phyloP scores from a whole-genome alignment of 2,113 vertebrate genomes.

The Sceloporus undulatus region DNA sequence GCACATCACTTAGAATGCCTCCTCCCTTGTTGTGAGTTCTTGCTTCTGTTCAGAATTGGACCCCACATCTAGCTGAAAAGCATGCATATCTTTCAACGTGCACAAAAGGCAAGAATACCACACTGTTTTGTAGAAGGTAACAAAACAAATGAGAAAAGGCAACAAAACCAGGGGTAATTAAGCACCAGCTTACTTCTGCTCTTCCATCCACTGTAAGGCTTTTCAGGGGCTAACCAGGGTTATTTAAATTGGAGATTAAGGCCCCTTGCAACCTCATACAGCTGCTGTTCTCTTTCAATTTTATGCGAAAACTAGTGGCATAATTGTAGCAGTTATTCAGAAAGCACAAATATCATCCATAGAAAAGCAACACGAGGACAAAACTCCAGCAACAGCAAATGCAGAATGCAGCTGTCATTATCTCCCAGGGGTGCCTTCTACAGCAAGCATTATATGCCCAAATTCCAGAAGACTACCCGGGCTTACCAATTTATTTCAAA shows the following conservation, averaged over 20 bases:
- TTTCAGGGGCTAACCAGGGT: conserved; percentile 42
- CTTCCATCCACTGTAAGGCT: background rate
- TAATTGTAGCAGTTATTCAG: background rate
- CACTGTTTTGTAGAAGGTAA: accelerated
- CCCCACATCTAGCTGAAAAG: background rate
- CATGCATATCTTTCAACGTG: accelerated
- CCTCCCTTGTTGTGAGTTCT: background rate
- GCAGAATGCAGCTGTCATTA: background rate
- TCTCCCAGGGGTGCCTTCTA: background rate
- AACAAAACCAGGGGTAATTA: conserved; percentile 11
- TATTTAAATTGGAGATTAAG: conserved; percentile 53
- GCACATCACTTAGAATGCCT: accelerated
- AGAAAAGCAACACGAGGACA: conserved; percentile 18
- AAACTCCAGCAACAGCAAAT: accelerated
- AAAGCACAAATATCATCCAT: background rate
- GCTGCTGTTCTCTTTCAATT: background rate
- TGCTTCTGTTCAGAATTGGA: background rate
- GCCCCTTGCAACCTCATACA: background rate
- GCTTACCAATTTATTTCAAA: background rate
- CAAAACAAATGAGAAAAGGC: conserved; percentile 5
- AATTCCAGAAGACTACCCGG: background rate
- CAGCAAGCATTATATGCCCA: background rate
- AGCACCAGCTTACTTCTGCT: background rate
- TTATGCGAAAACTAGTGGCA: accelerated
- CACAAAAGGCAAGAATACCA: accelerated